Base-by-base conservation (phyloP, 2,797 vertebrate species). In the Yasuhikotakia modesta region DNA sequence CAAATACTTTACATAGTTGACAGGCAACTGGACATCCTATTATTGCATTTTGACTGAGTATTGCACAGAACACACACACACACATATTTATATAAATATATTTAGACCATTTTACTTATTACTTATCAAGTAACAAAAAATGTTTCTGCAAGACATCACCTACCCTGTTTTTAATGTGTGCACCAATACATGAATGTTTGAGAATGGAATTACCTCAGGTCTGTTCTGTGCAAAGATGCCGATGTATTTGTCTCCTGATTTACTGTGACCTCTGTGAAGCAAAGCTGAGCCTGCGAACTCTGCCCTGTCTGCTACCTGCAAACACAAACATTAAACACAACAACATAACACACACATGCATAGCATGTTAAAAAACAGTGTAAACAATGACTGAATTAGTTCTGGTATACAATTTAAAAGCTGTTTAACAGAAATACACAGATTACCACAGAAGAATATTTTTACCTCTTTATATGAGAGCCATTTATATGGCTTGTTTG, bases 141-240 rank as follows among this genome's bases (percentile, higher is more conserved):
- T 32, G 30, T 32, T 32, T 35, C 32, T 35, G 32, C 1, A 35
- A 43, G 11, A 1, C 10, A 43, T 43, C 10, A 1, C 10, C 39
- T 43, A 43, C 8, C 35, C 35, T 39, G 35, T 8, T 1, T 39
- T 8, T 39, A 39, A 39, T 39, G 35, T 3, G 35, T 43, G 3
- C 55, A 61, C 5, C 32, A 21, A 27, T 45, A 14, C 11, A 14
- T 14, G 27, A n/a, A 16, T 17, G 19, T n/a, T 3, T 4, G 32
- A 10, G 32, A 35, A 55, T 66, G 39, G 2, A 22, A 74, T 63
- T 93, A 99, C 97, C 96, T 99, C 97, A 27, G 96, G 95, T 86
- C 96, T 94, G 90, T 99, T 99, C 85, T 99, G 97, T 61, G 96
- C 88, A 73, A 98, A 99, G 86, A 99, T 94, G 81, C 97, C 97